phyloP scores from a whole-genome alignment of 2,888 invertebrate species.

The Sussaba pulchella region DNA sequence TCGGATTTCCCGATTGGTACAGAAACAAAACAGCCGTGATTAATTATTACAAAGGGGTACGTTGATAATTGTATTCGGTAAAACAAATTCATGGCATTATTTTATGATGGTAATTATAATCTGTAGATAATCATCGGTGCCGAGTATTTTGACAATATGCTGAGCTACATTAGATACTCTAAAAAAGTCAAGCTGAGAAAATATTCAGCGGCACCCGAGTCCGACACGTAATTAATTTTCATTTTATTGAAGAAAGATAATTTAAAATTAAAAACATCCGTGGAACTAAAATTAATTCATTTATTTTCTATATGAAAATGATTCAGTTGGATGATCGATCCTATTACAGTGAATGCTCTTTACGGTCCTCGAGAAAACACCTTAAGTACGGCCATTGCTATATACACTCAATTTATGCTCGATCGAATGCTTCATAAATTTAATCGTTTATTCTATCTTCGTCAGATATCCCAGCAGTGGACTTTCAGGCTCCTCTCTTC shows the following conservation, averaged over 20 bases:
- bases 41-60: slow-evolving; percentile 85
- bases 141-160: slow-evolving; percentile 55
- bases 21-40: slow-evolving; percentile 84
- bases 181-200: slow-evolving; percentile 29
- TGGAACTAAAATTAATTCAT: background rate
- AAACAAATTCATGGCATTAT: slow-evolving; percentile 85
- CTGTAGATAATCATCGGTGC: slow-evolving; percentile 53
- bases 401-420: background rate
- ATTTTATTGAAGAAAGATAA: background rate
- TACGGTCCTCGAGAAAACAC: slow-evolving; percentile 71
- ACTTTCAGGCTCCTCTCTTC: slow-evolving; percentile 58
- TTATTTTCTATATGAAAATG: background rate
- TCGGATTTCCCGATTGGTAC: slow-evolving; percentile 87
- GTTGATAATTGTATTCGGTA: no score
- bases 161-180: slow-evolving; percentile 46
- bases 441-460: background rate
- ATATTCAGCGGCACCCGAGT: background rate
- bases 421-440: slow-evolving; percentile 17
- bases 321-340: slow-evolving; percentile 77
- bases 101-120: background rate
- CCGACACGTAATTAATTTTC: slow-evolving; percentile 22
- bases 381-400: slow-evolving; percentile 51
- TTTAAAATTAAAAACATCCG: background rate
- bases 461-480: slow-evolving; percentile 55
- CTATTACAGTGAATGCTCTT: slow-evolving; percentile 83